Conservation (phyloP, 2,113 vertebrate genomes). For the Psilopogon haemacephalus region DNA sequence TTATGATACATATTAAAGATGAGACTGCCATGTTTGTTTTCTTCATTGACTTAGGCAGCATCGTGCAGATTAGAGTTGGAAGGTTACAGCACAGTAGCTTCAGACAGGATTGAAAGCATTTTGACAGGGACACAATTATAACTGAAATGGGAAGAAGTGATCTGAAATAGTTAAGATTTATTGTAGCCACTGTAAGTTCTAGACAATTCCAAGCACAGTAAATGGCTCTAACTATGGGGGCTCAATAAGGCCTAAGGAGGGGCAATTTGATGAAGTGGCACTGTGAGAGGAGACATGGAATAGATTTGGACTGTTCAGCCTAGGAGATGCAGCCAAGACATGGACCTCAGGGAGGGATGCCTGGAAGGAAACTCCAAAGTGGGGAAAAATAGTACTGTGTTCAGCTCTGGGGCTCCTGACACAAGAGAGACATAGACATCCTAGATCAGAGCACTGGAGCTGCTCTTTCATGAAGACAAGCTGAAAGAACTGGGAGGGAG, state of each 20-base stretch:
- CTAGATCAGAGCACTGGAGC: too few species aligned
- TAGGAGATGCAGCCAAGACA: rapidly evolving
- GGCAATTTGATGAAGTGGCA: background rate
- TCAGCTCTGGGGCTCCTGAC: too few species aligned
- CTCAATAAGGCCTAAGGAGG: background rate
- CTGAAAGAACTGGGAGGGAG: too few species aligned
- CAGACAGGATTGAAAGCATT: background rate
- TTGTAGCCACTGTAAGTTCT: background rate
- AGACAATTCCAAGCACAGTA: background rate
- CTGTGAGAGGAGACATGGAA: rapidly evolving
- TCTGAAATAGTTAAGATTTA: background rate
- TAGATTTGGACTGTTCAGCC: background rate
- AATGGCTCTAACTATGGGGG: background rate
- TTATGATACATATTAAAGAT: background rate
- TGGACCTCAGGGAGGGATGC: too few species aligned
- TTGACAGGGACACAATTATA: background rate
- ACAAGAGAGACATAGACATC: too few species aligned
- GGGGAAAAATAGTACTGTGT: background rate
- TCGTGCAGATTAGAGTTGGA: too few species aligned
- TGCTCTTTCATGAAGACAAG: too few species aligned
- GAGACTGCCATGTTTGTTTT: background rate
- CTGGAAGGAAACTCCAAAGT: background rate
- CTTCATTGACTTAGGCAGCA: background rate
- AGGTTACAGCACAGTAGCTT: rapidly evolving
- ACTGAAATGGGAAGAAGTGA: background rate